Percentiles rank a stretch among this genome's conserved stretches.
phyloP scores from a whole-genome alignment of 2,797 vertebrate species.

The Aphelocoma californica region DNA sequence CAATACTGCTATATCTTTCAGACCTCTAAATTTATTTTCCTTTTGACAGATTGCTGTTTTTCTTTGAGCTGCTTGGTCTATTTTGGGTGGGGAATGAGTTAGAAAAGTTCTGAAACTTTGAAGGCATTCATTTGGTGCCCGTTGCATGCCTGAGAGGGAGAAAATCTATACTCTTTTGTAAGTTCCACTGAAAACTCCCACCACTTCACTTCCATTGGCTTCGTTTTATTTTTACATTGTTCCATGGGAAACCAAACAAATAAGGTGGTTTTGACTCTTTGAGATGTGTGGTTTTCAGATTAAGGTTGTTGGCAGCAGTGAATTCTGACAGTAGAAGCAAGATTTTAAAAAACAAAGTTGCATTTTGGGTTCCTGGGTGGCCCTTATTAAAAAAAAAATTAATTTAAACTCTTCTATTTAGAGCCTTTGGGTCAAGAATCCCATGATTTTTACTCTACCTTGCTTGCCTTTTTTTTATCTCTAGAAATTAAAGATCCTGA shows the following conservation, averaged over 20 bases:
- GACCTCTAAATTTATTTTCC: neutral
- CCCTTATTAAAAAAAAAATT: neutral
- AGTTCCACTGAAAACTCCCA: neutral
- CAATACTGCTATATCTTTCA: neutral
- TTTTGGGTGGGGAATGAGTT: neutral
- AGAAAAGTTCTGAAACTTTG: neutral
- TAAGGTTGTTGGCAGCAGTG: neutral
- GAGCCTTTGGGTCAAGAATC: neutral
- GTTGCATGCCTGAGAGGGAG: neutral
- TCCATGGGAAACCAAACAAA: neutral
- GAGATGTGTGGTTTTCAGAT: neutral
- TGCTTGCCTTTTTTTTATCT: neutral
- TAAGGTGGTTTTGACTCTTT: neutral
- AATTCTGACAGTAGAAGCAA: neutral
- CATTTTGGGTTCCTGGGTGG: neutral
- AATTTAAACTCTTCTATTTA: neutral
- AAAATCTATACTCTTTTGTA: neutral
- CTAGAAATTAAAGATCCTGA: neutral
- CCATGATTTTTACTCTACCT: neutral
- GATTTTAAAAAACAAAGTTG: neutral
- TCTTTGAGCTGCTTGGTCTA: neutral
- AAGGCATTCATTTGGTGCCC: neutral
- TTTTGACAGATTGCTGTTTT: neutral
- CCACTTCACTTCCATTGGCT: neutral
- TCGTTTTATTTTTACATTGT: neutral